phyloP scores from a whole-genome alignment of 2,113 vertebrate species.

The Dasyornis broadbenti region DNA sequence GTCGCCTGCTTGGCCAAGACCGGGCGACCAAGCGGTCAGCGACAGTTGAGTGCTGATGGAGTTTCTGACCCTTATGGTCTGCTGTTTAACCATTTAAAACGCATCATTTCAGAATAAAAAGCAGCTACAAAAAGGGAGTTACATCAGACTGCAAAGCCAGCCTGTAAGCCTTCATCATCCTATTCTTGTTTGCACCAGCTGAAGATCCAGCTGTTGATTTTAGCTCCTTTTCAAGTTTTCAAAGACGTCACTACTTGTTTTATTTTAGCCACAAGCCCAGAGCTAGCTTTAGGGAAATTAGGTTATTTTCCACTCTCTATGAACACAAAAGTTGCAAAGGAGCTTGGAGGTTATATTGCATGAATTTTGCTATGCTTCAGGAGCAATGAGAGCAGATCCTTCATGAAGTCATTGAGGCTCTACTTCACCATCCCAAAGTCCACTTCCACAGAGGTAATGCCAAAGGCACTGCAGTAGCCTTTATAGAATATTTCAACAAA shows the following conservation, averaged over 20 bases:
- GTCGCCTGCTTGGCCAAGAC: too few relatives aligned
- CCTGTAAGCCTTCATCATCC: background rate
- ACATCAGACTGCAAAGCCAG: background rate
- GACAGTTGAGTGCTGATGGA: background rate
- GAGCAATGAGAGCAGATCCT: background rate
- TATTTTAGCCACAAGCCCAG: background rate
- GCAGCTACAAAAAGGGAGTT: background rate
- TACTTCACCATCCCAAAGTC: background rate
- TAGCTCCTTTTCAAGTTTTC: background rate
- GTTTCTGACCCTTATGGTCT: background rate
- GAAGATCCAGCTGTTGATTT: constrained; percentile 5
- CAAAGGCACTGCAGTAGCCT: background rate
- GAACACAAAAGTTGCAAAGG: background rate
- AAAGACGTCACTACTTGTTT: background rate
- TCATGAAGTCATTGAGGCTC: background rate
- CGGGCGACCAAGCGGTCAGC: too few relatives aligned
- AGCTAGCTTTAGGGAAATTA: background rate
- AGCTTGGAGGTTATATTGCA: background rate
- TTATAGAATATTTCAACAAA: background rate
- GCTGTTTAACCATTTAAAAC: background rate
- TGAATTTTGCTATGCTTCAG: background rate
- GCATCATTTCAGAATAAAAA: background rate
- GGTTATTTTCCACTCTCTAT: background rate
- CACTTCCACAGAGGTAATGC: background rate
- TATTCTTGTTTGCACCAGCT: background rate